Conservation (phyloP, 2,113 vertebrate genomes). For the Sturnus vulgaris region DNA sequence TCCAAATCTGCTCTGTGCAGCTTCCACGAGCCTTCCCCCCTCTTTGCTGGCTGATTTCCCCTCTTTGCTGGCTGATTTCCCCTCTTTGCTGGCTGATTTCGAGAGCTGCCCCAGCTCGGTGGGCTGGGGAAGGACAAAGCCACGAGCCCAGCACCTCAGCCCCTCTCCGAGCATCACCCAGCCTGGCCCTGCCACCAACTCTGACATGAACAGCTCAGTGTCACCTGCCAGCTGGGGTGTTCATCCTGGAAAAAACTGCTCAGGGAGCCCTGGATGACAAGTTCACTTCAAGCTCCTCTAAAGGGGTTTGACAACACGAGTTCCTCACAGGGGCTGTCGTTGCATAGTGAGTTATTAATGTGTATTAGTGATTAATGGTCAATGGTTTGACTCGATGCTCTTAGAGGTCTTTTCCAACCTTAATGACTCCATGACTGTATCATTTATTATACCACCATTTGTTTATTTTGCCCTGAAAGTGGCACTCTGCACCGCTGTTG, state of each 20-base stretch:
- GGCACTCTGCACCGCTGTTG: accelerated
- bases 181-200: accelerated
- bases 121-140: neutral
- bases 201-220: neutral
- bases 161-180: accelerated
- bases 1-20: neutral
- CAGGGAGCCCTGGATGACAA: neutral
- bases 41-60: neutral
- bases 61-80: neutral
- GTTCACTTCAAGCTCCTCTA: neutral
- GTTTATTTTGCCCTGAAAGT: neutral
- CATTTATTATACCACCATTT: neutral
- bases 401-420: neutral
- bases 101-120: neutral
- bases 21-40: neutral
- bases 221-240: neutral
- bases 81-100: neutral
- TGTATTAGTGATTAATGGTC: neutral
- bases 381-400: neutral
- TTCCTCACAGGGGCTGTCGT: neutral
- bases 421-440: neutral
- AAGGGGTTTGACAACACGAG: neutral
- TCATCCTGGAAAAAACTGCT: neutral
- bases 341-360: neutral
- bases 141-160: accelerated